Base-by-base conservation (phyloP, 2,888 invertebrate genomes). In the Gryllus longicercus region DNA sequence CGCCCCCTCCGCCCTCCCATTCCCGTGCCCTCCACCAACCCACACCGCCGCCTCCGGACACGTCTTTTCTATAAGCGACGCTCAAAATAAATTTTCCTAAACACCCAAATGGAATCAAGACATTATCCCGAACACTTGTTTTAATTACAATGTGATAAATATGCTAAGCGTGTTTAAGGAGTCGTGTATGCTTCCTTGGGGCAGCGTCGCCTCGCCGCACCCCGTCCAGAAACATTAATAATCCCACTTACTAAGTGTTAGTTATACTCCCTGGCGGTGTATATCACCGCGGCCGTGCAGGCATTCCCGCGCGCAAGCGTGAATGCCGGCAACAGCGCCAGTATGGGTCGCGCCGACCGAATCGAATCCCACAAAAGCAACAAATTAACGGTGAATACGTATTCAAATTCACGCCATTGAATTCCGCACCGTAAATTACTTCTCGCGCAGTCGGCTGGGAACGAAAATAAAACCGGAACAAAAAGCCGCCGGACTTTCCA, bases 71-170 rank as follows among this genome's bases (percentile, higher is more conserved):
- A 63, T 63, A 63, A 63, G 63, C 63, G 63, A 63, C 63, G 63
- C n/a, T 63, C 63, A 63, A 63, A 63, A 63, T 63, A 63, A 63
- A 63, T 63, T 63, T 63, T 63, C 14, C 63, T 63, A 63, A 63
- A 63, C 63, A 63, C 63, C 63, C n/a, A 63, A 63, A 63, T 63
- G 63, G 63, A 63, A 63, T 63, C 63, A 63, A 63, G 63, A 63
- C 63, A 63, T 63, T 63, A 63, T 63, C 63, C 63, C 63, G n/a
- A 63, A 63, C 63, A 63, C 63, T 63, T 63, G 63, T 63, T 63
- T 63, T 63, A 63, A 63, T 63, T 63, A 63, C 63, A 63, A 63
- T 63, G 63, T 63, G 63, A 63, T 63, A 63, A 63, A 63, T 63
- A 63, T 63, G 63, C 63, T 63, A 63, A n/a, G 63, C 63, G 63